phyloP scores from a whole-genome alignment of 1,140 invertebrate species.

The Cyphomyrmex costatus region DNA sequence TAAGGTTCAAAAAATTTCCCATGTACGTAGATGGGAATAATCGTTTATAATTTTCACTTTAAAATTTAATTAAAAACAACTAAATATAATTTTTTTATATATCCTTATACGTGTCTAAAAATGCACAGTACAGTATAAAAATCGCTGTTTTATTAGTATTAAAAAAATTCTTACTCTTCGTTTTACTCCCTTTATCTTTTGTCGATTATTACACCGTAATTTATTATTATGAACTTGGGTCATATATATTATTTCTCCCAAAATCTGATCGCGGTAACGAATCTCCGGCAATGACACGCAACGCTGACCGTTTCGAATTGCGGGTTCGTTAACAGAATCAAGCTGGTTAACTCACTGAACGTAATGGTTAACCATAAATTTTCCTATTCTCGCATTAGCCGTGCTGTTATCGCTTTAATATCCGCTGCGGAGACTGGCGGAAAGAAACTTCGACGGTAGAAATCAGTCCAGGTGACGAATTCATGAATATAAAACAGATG shows the following conservation, averaged over 20 bases:
- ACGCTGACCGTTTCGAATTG: background rate
- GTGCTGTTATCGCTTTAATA: conserved; percentile 77
- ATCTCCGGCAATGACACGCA: background rate
- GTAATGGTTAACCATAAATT: conserved; percentile 71
- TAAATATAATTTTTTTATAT: background rate
- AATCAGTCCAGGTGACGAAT: conserved; percentile 76
- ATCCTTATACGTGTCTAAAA: background rate
- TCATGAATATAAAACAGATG: conserved; percentile 81
- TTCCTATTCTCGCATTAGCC: conserved; percentile 70
- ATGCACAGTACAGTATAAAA: background rate
- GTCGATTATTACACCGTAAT: too few species aligned
- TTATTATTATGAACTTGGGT: background rate
- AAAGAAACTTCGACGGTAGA: conserved; percentile 66
- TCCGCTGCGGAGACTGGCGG: conserved; percentile 16
- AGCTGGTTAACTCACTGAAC: background rate
- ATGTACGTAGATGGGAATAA: background rate
- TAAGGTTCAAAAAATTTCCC: background rate
- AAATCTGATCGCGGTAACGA: background rate
- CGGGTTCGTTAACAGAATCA: conserved; percentile 31
- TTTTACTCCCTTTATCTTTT: background rate
- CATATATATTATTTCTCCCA: conserved; percentile 6
- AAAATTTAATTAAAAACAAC: background rate
- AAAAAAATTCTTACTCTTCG: background rate
- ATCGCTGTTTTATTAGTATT: background rate
- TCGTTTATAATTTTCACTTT: background rate